Base-by-base conservation (phyloP, 2,113 vertebrate species). In the Psettodes erumei region DNA sequence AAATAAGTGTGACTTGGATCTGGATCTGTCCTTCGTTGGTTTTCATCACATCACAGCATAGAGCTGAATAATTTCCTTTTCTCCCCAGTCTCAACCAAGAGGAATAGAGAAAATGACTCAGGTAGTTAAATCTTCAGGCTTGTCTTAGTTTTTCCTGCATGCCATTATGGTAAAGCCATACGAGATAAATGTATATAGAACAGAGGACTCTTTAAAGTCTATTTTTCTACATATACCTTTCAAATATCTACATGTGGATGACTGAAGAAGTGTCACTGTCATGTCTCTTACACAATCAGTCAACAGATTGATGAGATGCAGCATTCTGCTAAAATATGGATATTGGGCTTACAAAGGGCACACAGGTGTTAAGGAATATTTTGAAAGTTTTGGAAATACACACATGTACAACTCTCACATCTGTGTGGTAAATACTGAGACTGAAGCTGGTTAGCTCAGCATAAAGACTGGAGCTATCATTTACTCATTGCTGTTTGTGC, bases 51-150 rank as follows among this genome's bases (percentile, higher is more conserved):
- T 60, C 70, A 45, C 42, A 64, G 61, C 81, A 81, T 87, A 84
- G 71, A 83, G 73, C 60, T 83, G 71, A 83, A 88, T 70, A 75
- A 70, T 87, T 82, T 88, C 60, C 45, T 64, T 76, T 70, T 48
- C 38, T 75, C 83, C 67, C 71, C 62, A 75, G 71, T 79, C 53
- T 85, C 78, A 67, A n/a, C 43, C 40, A 33, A 65, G 75, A 83
- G 63, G 73, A 89, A 77, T 89, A 88, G 86, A 85, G 80, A 84
- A 90, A 87, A 91, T 84, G 87, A 89, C 93, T 94, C 93, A 94
- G 94, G 94, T 94, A 93, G 92, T 89, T 92, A 68, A 88, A 90
- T 85, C 71, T 92, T 92, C 93, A 94, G 93, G 90, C 91, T 90
- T 74, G 84, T 89, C 86, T 88, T 93, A 90, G 88, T 91, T 87